phyloP scores from a whole-genome alignment of 1,140 invertebrate genomes.

The Atta colombica region DNA sequence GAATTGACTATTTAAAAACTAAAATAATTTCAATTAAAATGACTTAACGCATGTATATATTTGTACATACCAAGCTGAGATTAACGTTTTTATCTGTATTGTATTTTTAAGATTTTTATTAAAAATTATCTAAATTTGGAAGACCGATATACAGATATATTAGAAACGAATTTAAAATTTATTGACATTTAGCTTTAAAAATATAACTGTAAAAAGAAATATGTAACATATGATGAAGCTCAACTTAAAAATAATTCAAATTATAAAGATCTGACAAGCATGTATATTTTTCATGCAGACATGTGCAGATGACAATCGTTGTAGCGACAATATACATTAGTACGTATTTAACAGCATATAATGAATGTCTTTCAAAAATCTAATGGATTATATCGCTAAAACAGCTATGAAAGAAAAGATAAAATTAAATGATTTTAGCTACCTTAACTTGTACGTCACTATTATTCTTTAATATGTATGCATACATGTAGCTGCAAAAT shows the following conservation, averaged over 20 bases:
- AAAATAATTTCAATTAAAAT: slow-evolving; percentile 7
- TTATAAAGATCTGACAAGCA: not conserved
- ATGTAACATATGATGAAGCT: slow-evolving; percentile 1
- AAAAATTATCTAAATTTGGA: not conserved
- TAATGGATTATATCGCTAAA: not conserved
- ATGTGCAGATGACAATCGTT: not conserved
- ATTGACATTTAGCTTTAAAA: slow-evolving; percentile 8
- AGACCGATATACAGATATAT: not conserved
- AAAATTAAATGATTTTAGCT: not conserved
- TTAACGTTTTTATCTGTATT: not conserved
- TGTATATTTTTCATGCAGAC: not conserved
- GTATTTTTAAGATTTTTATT: not conserved
- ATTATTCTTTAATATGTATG: not conserved
- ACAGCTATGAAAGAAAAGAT: not conserved
- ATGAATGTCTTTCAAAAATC: not conserved
- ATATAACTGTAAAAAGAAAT: not conserved
- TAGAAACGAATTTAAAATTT: not conserved
- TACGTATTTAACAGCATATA: not conserved
- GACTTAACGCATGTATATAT: not conserved
- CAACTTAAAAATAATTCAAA: not conserved
- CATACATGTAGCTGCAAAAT: not conserved
- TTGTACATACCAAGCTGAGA: not conserved
- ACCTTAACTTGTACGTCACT: not conserved
- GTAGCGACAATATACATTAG: not conserved
- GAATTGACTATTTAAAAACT: not conserved